Evolutionary conservation across 1,140 invertebrate genomes (phyloP), one percentile per base, ranked within the genome.

Genomic region (Lasioglossum albipes): DNA sequence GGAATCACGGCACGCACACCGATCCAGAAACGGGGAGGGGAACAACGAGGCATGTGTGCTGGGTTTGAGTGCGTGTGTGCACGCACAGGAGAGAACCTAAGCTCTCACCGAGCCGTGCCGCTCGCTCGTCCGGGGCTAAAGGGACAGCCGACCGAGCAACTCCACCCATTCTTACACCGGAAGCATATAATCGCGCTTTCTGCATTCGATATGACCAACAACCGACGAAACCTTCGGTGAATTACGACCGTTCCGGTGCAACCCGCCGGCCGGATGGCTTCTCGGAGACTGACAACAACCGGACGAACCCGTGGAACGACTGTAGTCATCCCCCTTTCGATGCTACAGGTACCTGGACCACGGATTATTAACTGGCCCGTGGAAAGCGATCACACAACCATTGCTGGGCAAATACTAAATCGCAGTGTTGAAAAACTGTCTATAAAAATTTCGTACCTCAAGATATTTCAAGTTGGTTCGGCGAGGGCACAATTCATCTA

Each of bases 201-300:
- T 91, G 90, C 90, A 91, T 91, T 91, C 90, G 89, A 91, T 90
- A 90, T 91, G 85, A 85, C 89, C 75, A 62, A 22, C 73, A 64
- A 54, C 65, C 79, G 71, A 67, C 71, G 71, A 86, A 85, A 86
- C 72, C 70, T 45, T 65, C 75, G 71, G 22, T 68, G 79, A 75
- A 41, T 85, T 85, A 86, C 77, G 81, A 54, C 69, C 82, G 82
- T 84, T 70, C 77, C 83, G 84, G 74, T 72, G 66, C 77, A 41
- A 3, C 36, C n/a, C 52, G 7, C 27, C 16, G 22, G 9, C 57
- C 3, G 64, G 41, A 75, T 73, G 49, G 72, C 69, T 75, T 69
- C 42, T 65, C 52, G 13, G 64, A 41, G 70, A 72, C 57, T 77
- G 52, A 42, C 41, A 42, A 75, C 71, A 67, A 27, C 27, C 59